Evolutionary conservation across 2,888 invertebrate genomes (phyloP), one percentile per base, ranked within the genome.

Genomic region (Aspidapion aeneum): DNA sequence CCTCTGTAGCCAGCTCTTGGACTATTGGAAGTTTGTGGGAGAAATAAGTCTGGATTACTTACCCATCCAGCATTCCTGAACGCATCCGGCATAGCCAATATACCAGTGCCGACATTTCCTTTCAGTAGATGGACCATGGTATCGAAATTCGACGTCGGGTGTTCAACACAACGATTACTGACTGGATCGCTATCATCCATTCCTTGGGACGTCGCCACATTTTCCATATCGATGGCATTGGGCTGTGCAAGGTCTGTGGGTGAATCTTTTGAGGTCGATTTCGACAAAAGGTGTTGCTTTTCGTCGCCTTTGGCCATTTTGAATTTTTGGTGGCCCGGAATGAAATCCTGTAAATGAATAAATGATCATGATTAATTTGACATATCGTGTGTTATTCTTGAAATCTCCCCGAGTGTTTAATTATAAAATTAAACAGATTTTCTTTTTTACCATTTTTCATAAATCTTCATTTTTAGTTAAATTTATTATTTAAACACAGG

Each of bases 51-150:
- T n/a, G n/a, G n/a, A n/a, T n/a, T n/a, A 60, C 61, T 61, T 60
- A 67, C 86, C 63, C 96, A 83, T 12, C 97, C 97, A 62, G 96
- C 90, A 82, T 96, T 93, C 78, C 90, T 89, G 76, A 96, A 93
- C 17, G 96, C 96, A 81, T 94, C 90, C 2, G 98, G 98, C 93
- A 99, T 94, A 5, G 98, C 98, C 70, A 98, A 82, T 71, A 98
- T 96, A 2, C 98, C 98, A 0, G 98, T 97, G 5, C 97, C 97
- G 50, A 75, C 72, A 61, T 75, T 74, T 1, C 87, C 88, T 75
- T 89, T 89, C 57, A 89, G 77, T 63, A 89, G 77, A 76, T 88
- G 86, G 74, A 88, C 87, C 78, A 90, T 83, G 1, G 91, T 91
- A 74, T 91, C 90, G 71, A 88, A 83, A 80, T 91, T 94, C 68